phyloP scores from a whole-genome alignment of 1,140 invertebrate genomes.

The Druon quercuslanigerum region DNA sequence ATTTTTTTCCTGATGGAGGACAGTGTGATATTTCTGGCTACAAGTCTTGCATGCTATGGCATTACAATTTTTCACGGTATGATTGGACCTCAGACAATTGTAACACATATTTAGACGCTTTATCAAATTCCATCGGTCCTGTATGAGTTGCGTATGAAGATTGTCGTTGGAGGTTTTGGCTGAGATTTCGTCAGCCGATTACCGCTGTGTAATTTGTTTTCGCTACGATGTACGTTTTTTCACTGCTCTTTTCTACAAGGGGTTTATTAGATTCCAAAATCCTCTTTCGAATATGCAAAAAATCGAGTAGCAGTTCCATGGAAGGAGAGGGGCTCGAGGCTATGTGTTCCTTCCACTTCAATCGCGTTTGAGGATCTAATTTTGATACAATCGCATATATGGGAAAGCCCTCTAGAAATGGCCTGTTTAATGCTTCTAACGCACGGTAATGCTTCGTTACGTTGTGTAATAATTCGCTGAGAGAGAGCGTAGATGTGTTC shows the following conservation, averaged over 20 bases:
- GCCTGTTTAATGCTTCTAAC: background rate
- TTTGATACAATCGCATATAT: background rate
- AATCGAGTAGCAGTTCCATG: background rate
- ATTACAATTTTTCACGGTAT: background rate
- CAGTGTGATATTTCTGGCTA: background rate
- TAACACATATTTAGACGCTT: background rate
- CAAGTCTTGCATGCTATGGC: background rate
- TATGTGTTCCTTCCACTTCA: background rate
- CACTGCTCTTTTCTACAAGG: background rate
- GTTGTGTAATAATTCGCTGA: background rate
- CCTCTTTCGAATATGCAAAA: background rate
- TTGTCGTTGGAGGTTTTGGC: background rate
- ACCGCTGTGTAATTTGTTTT: background rate
- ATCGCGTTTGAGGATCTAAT: background rate
- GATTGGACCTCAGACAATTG: background rate
- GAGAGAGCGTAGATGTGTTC: background rate
- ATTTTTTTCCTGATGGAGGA: too few species aligned
- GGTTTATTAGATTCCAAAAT: background rate
- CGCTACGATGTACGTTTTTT: background rate
- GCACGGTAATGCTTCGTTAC: background rate
- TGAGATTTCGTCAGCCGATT: background rate
- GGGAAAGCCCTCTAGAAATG: background rate
- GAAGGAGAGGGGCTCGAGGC: background rate
- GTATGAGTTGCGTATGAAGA: background rate
- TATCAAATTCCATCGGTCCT: background rate